phyloP scores from a whole-genome alignment of 2,888 invertebrate species.

The Orthosia gothica region DNA sequence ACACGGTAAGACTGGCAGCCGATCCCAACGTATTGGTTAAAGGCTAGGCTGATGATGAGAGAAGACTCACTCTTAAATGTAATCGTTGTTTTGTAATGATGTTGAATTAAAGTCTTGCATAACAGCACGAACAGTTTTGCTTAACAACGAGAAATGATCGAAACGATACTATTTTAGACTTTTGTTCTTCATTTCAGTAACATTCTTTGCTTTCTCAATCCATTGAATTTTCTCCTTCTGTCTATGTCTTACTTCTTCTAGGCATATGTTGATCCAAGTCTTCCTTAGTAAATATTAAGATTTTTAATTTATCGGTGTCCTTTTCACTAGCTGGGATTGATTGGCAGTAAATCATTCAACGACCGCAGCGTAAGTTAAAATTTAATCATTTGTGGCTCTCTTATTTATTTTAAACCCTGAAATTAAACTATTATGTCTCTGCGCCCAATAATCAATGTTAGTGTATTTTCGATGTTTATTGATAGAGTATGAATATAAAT shows the following conservation, averaged over 20 bases:
- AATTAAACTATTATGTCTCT: constrained; percentile 3
- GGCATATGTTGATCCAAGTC: background rate
- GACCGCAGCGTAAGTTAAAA: constrained; percentile 16
- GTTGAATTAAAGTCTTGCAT: background rate
- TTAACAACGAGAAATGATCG: background rate
- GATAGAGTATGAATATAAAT: background rate
- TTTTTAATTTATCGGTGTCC: constrained; percentile 10
- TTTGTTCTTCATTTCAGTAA: background rate
- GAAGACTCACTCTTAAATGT: background rate
- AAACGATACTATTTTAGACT: background rate
- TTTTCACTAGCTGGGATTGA: constrained; percentile 26
- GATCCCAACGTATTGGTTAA: background rate
- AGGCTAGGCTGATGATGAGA: background rate
- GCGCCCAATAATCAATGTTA: background rate
- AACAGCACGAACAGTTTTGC: background rate
- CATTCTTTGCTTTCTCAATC: background rate
- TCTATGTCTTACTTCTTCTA: background rate
- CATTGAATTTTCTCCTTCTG: background rate
- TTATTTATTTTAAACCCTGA: background rate
- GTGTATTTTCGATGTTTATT: constrained; percentile 40
- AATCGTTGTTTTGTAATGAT: background rate
- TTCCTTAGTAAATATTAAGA: background rate
- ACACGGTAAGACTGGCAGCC: background rate
- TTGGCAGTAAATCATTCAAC: background rate
- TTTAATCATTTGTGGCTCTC: background rate